Evolutionary conservation across 2,888 invertebrate genomes (phyloP), one percentile per base, ranked within the genome.

Genomic region (Cerceris ruficornis): DNA sequence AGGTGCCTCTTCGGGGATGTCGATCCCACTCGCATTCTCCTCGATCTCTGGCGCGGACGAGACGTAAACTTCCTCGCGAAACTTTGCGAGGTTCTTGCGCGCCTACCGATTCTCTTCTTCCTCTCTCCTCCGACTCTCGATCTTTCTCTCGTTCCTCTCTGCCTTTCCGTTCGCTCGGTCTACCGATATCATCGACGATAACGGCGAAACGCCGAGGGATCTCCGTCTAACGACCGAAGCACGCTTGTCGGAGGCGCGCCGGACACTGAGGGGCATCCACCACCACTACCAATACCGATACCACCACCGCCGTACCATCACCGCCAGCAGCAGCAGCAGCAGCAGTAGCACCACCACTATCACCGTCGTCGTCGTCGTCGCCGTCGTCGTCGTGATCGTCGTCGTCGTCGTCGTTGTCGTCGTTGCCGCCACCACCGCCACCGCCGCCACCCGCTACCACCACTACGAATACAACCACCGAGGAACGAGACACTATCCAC

Each of bases 231-330:
- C 85, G 81, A 86, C 88, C 92, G 92, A 92, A 90, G 91, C 92
- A 92, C 92, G 92, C 92, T 91, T 90, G 87, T 90, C 91, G 92
- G 91, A 92, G 92, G 91, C 92, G 92, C 92, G 91, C 92, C 91
- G 91, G 91, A 91, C 92, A 92, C 92, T 92, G 92, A 92, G 91
- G 91, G 90, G 90, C 90, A 92, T 90, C 91, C 91, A 91, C 91
- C 90, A 92, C 90, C 88, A 88, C 87, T 84, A 87, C 86, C 84
- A 83, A 79, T 75, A 78, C 86, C 81, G 77, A 77, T 75, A 84
- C 80, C 83, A 80, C 83, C 84, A 80, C 85, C 81, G 75, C 81
- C 85, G 73, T 77, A 89, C 87, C 84, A 86, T 86, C 68, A 83
- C 77, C 84, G 69, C 77, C 64, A 81, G 66, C 79, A 81, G 75